These are phyloP conservation scores for Okapia johnstoni DNA, from an alignment of 2,113 vertebrate species.

Conservation along the genomic window DNA sequence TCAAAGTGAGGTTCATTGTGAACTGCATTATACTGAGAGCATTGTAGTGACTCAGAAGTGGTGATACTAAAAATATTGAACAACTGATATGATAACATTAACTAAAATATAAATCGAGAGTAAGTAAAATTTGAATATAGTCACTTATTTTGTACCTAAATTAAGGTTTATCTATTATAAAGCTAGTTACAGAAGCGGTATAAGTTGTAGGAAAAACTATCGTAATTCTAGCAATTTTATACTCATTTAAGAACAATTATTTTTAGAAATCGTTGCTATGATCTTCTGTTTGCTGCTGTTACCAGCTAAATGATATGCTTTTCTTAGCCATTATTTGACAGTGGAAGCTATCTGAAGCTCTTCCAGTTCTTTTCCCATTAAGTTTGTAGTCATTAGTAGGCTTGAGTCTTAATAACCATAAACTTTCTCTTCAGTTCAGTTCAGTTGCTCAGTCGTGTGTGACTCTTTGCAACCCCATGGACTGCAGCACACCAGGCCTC, in stretches of 20 bases:
- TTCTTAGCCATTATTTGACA: not conserved
- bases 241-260: not conserved
- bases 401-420: not conserved
- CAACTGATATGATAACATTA: not conserved
- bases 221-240: not conserved
- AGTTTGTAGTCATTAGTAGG: not conserved
- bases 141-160: not conserved
- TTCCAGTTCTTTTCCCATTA: not conserved
- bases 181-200: not conserved
- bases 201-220: not conserved
- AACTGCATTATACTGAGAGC: not conserved
- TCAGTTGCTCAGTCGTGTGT: accelerated
- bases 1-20: not conserved
- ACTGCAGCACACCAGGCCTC: not conserved
- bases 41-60: not conserved
- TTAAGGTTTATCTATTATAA: not conserved
- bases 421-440: not conserved
- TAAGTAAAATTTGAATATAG: not conserved
- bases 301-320: not conserved
- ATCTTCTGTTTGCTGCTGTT: not conserved
- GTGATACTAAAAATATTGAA: not conserved
- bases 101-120: not conserved
- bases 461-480: accelerated
- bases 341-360: not conserved
- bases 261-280: not conserved